Evolutionary conservation across 2,888 invertebrate species (phyloP).

Genomic region (Chrysina gloriosa): DNA sequence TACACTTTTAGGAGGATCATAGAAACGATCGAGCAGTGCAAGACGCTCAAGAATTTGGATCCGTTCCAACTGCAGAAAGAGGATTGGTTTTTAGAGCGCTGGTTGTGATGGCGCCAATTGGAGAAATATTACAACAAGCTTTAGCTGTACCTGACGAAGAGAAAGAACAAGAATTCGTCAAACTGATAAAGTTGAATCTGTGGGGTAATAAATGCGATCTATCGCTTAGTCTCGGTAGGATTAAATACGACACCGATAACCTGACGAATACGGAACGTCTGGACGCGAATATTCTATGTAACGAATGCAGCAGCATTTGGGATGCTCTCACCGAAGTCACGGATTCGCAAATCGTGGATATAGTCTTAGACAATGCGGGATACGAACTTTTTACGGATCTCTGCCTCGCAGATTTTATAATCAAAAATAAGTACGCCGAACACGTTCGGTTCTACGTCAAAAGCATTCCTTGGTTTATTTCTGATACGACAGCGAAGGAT

Average conservation of each 20-base stretch:
- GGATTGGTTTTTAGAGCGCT: constrained; percentile 69
- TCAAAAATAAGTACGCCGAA: constrained; percentile 68
- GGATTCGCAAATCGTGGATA: constrained; percentile 66
- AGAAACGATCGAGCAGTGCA: constrained; percentile 76
- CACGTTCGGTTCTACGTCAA: constrained; percentile 87
- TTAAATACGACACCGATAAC: constrained; percentile 65
- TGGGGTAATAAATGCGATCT: constrained; percentile 98
- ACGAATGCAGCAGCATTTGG: constrained; percentile 73
- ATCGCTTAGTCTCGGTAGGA: constrained; percentile 82
- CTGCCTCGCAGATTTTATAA: constrained; percentile 84
- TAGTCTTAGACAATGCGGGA: constrained; percentile 93
- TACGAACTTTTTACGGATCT: constrained; percentile 93
- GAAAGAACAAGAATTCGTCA: constrained; percentile 67
- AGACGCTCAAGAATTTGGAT: constrained; percentile 75
- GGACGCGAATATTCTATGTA: constrained; percentile 70
- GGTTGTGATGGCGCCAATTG: constrained; percentile 68
- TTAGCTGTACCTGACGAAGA: constrained; percentile 59
- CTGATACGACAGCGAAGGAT: constrained; percentile 85
- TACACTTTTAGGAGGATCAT: constrained; percentile 84
- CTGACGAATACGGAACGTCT: constrained; percentile 69
- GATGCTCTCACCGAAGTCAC: constrained; percentile 49
- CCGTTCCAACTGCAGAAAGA: constrained; percentile 83
- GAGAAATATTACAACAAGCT: constrained; percentile 61
- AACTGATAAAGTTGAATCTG: constrained; percentile 72
- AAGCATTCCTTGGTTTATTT: constrained; percentile 94